Evolutionary conservation across 1,140 invertebrate species (phyloP), one percentile per base, ranked within the genome.

Genomic region (Microplitis mediator): DNA sequence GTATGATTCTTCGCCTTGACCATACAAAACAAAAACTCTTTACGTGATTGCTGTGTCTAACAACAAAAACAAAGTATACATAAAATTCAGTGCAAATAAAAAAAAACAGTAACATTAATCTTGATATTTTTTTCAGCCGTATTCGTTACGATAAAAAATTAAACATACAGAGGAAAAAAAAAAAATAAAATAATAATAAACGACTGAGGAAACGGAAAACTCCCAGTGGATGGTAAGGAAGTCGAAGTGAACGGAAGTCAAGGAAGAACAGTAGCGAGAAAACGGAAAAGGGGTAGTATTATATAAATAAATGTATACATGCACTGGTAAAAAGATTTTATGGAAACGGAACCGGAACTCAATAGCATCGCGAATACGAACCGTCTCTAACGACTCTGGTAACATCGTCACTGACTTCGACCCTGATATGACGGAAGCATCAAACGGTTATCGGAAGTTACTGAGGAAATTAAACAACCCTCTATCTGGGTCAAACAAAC

Each of bases 1-100:
- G 75, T 58, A 73, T 74, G 61, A 65, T 71, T 72, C 71, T 64
- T n/a, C 23, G 36, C 62, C 51, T 70, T 64, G 62, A 51, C 64
- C 67, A 39, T 56, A 71, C 54, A 16, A 61, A 65, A 62, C 65
- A 73, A 69, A 50, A 54, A 52, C 50, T 67, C 8, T 14, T 39
- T 31, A 50, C 56, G 36, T 39, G 35, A 63, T 72, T 9, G 34
- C 16, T 65, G 13, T 51, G 13, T 51, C 32, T 6, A 14, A 36
- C 34, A 14, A 54, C 52, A 54, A 54, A 14, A 54, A 54, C 52
- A 32, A 13, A 45, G 11, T 56, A 45, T 72, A 36, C 23, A 65
- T 52, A 11, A 51, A 11, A 61, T 62, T 9, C 36, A 8, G 52
- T 23, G 45, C 32, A 23, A 51, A 51, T 56, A 31, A 31, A 56